These are phyloP conservation scores for Elysia chlorotica DNA, from an alignment of 1,140 invertebrate genomes.

Conservation along the genomic window DNA sequence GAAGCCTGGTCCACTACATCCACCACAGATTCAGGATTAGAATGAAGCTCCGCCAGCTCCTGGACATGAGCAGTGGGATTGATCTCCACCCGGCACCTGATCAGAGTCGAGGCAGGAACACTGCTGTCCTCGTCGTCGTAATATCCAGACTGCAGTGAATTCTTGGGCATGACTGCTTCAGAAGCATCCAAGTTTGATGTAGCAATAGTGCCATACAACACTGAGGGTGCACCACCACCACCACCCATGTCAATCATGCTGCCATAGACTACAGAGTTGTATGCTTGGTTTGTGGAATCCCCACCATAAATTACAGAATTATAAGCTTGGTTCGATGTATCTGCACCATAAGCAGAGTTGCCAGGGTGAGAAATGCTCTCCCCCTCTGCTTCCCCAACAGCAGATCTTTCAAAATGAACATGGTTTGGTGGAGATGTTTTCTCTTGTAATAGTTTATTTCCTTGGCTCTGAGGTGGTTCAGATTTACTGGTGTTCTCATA, in stretches of 20 bases:
- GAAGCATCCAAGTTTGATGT: slow-evolving; percentile 4
- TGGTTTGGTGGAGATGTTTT: neutral
- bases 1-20: neutral
- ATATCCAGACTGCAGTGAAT: neutral
- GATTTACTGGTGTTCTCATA: slow-evolving; percentile 21
- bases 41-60: slow-evolving; percentile 1
- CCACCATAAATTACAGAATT: slow-evolving; percentile 8
- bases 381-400: too few species aligned
- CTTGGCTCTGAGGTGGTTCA: too few species aligned
- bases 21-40: neutral
- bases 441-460: neutral
- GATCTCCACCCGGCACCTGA: neutral
- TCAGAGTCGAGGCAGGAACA: neutral
- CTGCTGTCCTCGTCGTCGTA: neutral
- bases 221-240: neutral
- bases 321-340: neutral
- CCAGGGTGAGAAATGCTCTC: too few species aligned
- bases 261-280: slow-evolving; percentile 21
- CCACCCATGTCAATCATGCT: neutral
- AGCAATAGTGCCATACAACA: slow-evolving; percentile 8
- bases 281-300: slow-evolving; percentile 14
- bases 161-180: neutral
- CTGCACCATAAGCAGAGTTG: too few species aligned
- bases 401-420: slow-evolving; percentile 24
- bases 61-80: slow-evolving; percentile 4